Percentiles rank a stretch among this genome's conserved stretches.
Evolutionary conservation across 2,113 vertebrate genomes (phyloP).

Genomic region (Bagarius yarrelli): DNA sequence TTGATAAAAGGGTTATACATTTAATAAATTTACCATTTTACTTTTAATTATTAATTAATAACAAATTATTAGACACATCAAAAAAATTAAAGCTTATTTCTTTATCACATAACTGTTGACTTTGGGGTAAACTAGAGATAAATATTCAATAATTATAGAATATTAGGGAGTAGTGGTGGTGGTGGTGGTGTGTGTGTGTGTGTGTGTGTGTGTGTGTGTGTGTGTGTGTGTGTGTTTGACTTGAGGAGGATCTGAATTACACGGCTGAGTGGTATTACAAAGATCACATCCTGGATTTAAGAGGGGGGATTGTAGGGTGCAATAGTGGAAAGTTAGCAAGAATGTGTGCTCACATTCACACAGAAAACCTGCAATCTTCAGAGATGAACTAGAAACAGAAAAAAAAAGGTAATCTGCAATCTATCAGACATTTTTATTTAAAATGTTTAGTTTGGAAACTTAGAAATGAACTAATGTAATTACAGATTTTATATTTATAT

Average conservation of each 20-base stretch:
- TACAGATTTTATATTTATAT: too few relatives aligned
- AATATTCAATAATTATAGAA: not conserved
- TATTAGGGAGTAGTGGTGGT: not conserved
- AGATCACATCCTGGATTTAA: conserved; percentile 65
- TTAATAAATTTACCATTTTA: too few relatives aligned
- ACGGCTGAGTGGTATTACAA: conserved; percentile 71
- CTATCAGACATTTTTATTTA: too few relatives aligned
- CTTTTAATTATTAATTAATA: too few relatives aligned
- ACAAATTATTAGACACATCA: not conserved
- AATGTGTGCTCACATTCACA: conserved; percentile 36
- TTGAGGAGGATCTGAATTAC: conserved; percentile 71
- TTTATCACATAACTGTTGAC: not conserved
- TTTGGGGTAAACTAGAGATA: not conserved
- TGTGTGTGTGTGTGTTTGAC: conserved; percentile 28
- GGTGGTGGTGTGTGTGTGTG: too few relatives aligned
- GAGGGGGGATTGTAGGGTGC: conserved; percentile 15
- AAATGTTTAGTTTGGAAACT: too few relatives aligned
- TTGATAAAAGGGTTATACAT: not conserved
- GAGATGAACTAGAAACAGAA: conserved; percentile 19
- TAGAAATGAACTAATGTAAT: too few relatives aligned
- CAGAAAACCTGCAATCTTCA: conserved; percentile 12
- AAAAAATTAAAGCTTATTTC: not conserved
- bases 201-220: not conserved
- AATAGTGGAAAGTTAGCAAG: conserved; percentile 16
- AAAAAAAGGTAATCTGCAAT: not conserved